Conservation (phyloP, 2,888 invertebrate species). For the Blastobasis adustella region DNA sequence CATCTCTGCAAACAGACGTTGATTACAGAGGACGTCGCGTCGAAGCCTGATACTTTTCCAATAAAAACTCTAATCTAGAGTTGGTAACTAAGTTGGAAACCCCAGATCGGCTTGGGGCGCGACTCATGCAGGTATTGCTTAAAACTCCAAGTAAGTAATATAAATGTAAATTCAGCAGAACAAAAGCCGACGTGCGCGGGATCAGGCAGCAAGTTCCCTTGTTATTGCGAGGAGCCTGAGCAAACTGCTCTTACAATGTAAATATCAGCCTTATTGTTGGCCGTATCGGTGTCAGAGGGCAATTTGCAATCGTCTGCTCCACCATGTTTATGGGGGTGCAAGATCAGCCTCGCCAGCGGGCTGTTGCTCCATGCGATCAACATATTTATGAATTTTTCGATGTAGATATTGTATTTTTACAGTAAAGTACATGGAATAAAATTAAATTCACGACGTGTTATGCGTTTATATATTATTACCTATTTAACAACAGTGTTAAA, state of each 20-base stretch:
- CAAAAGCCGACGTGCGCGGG: slow-evolving; percentile 24
- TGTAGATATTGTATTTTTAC: no score
- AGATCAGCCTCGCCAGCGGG: no score
- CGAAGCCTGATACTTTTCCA: neutral
- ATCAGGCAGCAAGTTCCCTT: slow-evolving; percentile 30
- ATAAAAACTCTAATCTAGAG: neutral
- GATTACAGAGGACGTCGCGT: no score
- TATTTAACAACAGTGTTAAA: no score
- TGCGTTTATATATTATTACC: no score
- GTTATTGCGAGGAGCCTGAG: slow-evolving; percentile 20
- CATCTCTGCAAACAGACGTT: no score
- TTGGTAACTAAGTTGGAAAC: neutral
- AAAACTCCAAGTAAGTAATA: slow-evolving; percentile 47
- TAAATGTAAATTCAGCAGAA: slow-evolving; percentile 48
- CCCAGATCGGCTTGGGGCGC: neutral
- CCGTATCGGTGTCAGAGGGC: neutral
- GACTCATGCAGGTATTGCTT: slow-evolving; percentile 36
- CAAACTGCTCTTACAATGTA: neutral
- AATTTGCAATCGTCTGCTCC: neutral
- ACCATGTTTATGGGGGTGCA: no score
- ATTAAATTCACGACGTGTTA: no score
- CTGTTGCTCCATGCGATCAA: no score
- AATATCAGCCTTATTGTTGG: slow-evolving; percentile 3
- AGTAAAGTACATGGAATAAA: no score
- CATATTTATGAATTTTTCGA: no score